Evolutionary conservation across 2,113 vertebrate genomes (phyloP), one percentile per base, ranked within the genome.

Genomic region (Sebastes fasciatus): DNA sequence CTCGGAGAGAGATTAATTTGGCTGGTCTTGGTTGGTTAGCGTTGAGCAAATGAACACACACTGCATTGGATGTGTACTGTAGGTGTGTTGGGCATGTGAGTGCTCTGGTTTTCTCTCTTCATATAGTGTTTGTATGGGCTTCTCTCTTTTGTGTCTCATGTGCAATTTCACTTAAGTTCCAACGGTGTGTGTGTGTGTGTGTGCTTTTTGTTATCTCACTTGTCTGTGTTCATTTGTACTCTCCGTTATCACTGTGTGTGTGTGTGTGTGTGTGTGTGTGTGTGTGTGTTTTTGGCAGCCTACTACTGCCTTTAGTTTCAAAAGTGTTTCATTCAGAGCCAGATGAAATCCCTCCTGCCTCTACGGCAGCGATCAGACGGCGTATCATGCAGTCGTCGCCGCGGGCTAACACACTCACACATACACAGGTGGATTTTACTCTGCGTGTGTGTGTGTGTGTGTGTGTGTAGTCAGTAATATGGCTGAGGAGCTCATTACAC

Each of bases 271-370:
- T 73, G 63, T 82, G 76, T 70, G 21, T 80, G 43, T 8, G 48
- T 45, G 23, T 48, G 45, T 45, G 63, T 55, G 58, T 69, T 80
- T 51, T 85, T 89, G 86, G 86, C 80, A 84, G 67, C 80, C 46
- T 4, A 58, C 64, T 54, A 79, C 79, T 80, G 85, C 84, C 86
- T 91, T 91, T 88, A 86, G 77, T 90, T 85, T 89, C 63, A 76
- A 61, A 85, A 86, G 70, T 67, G 85, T 93, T 93, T 93, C 85
- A 91, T 92, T 91, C 86, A 80, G 70, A 91, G 84, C 93, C 92
- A 91, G 85, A 88, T 89, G 66, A 94, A 93, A 93, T 88, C 87
- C 84, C 90, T 82, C 62, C 85, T 72, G 87, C 74, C 77, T 87
- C 71, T 23, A 83, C 61, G 40, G 81, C 72, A 84, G 88, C 43